Evolutionary conservation across 2,888 invertebrate species (phyloP), one percentile per base, ranked within the genome.

Genomic region (Halocaridina rubra): DNA sequence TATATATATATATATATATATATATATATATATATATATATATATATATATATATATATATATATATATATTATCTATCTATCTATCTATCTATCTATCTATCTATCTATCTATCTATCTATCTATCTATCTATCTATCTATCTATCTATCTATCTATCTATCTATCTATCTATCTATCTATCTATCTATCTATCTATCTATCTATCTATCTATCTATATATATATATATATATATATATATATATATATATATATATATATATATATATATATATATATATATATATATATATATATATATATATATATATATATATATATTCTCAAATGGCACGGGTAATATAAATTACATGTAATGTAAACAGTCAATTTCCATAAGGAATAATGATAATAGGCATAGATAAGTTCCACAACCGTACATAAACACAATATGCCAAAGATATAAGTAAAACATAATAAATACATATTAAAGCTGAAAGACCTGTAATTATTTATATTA

Each of bases 191-290:
- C 16, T 67, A 24, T 67, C 16, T 67, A 1, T 67, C 16, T 67
- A 67, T n/a, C n/a, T n/a, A n/a, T n/a, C n/a, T n/a, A n/a, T n/a
- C n/a, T n/a, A n/a, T n/a, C n/a, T n/a, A n/a, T n/a, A n/a, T n/a
- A n/a, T n/a, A n/a, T n/a, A n/a, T n/a, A n/a, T n/a, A n/a, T n/a
- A n/a, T n/a, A n/a, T 67, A 1, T 67, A 27, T 67, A 1, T 67
- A 27, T 74, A 33, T 74, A 33, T 74, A 33, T 74, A 33, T 74
- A 74, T 74, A 33, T 74, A 33, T 74, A 33, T 74, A 74, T 74
- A 74, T 74, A 74, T 74, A 74, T 74, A 74, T 74, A 74, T 74
- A 74, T 74, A 74, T 74, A 74, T 74, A 74, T 74, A 74, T 74
- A 74, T 74, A 74, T 74, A 61, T 19, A 57, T 61, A 57, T 16